These are phyloP conservation scores for Troides aeacus DNA, from an alignment of 2,888 invertebrate species.

Conservation along the genomic window DNA sequence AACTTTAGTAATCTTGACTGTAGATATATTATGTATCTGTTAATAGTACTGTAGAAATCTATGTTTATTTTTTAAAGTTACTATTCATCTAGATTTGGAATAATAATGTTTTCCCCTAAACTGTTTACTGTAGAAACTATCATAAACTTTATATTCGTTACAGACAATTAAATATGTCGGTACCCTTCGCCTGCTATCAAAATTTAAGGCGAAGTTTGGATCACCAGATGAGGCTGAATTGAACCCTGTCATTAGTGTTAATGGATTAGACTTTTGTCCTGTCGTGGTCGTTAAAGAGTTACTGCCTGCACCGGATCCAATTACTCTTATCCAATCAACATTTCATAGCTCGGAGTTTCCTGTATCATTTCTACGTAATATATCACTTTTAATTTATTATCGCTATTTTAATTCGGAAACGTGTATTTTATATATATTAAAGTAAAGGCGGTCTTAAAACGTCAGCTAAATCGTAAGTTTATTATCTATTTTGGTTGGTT, in stretches of 20 bases:
- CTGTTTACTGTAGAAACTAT: not conserved
- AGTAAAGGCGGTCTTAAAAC: no score
- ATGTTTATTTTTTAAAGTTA: no score
- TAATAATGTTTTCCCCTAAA: not conserved
- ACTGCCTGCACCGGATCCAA: conserved; percentile 8
- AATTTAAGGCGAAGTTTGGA: conserved; percentile 12
- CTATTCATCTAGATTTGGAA: not conserved
- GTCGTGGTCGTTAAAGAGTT: conserved; percentile 21
- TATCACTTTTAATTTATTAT: not conserved
- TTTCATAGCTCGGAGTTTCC: conserved; percentile 1
- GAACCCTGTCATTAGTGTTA: conserved; percentile 17
- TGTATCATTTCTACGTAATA: not conserved
- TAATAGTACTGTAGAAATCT: no score
- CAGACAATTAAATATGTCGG: conserved; percentile 5
- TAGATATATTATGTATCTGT: no score
- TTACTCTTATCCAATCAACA: conserved; percentile 8
- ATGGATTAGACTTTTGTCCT: conserved; percentile 26
- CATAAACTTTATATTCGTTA: conserved; percentile 1
- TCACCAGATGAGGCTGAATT: conserved; percentile 1
- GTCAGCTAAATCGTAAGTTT: no score
- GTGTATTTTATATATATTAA: no score
- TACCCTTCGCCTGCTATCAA: conserved; percentile 12
- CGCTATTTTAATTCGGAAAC: no score
- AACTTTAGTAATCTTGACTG: no score
- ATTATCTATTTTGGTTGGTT: no score